These are phyloP conservation scores for Seira musarum DNA, from an alignment of 2,888 invertebrate genomes.

Conservation along the genomic window DNA sequence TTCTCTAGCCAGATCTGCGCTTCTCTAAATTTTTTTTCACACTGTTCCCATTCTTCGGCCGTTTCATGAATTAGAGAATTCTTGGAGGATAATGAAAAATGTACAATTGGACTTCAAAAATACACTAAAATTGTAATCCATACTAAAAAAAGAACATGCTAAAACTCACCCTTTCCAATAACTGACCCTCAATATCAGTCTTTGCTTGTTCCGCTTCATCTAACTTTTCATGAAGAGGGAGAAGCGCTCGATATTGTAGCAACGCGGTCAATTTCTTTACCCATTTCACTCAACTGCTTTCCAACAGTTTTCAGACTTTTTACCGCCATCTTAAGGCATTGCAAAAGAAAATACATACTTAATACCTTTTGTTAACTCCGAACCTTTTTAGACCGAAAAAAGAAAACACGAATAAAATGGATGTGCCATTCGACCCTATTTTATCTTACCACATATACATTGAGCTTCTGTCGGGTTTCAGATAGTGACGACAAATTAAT, in stretches of 20 bases:
- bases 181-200: constrained; percentile 86
- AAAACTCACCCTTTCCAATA: constrained; percentile 84
- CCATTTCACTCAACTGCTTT: constrained; percentile 92
- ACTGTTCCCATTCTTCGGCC: constrained; percentile 96
- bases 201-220: constrained; percentile 90
- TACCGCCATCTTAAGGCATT: constrained; percentile 79
- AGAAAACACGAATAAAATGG: too few species aligned
- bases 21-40: constrained; percentile 93
- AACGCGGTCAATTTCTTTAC: constrained; percentile 89
- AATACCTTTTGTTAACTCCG: too few species aligned
- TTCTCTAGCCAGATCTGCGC: constrained; percentile 92
- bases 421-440: too few species aligned
- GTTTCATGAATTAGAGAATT: constrained; percentile 91
- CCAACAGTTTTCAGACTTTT: constrained; percentile 91
- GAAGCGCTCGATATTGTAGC: constrained; percentile 88
- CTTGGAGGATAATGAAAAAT: constrained; percentile 74
- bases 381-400: too few species aligned
- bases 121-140: background rate
- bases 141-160: constrained; percentile 10
- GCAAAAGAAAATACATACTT: too few species aligned
- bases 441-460: constrained; percentile 84
- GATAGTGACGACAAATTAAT: constrained; percentile 84
- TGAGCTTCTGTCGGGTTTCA: constrained; percentile 87
- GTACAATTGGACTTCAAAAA: constrained; percentile 15
- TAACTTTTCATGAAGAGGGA: constrained; percentile 86